phyloP scores from a whole-genome alignment of 2,888 invertebrate species.

The Cephus rjabovi region DNA sequence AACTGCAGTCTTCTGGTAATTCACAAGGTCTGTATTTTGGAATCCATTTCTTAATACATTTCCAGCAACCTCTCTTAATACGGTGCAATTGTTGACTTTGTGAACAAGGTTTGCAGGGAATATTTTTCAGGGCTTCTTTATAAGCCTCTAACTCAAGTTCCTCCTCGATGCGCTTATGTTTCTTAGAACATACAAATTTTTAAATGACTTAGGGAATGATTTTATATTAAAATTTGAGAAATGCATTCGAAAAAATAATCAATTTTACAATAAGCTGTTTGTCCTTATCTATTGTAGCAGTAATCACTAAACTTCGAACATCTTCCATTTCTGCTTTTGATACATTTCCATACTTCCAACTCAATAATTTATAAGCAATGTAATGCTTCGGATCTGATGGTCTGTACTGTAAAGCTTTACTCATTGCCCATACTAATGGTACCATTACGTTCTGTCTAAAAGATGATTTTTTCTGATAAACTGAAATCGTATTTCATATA shows the following conservation, averaged over 20 bases:
- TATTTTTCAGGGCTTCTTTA: conserved; percentile 5
- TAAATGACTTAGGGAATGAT: background rate
- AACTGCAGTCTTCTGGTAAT: conserved; percentile 12
- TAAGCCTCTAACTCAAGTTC: conserved; percentile 7
- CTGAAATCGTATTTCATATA: background rate
- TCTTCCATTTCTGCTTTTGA: conserved; percentile 25
- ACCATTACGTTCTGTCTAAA: conserved; percentile 42
- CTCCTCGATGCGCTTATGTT: background rate
- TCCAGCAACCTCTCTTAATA: conserved; percentile 17
- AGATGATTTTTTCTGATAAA: conserved; percentile 6
- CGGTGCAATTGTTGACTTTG: conserved; percentile 14
- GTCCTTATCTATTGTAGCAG: conserved; percentile 30
- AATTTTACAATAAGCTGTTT: conserved; percentile 21
- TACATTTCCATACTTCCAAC: conserved; percentile 42
- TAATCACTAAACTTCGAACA: conserved; percentile 25
- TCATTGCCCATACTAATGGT: conserved; percentile 49
- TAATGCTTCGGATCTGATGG: conserved; percentile 47
- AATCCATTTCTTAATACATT: conserved; percentile 18
- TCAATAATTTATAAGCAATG: conserved; percentile 42
- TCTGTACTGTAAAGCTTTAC: conserved; percentile 34
- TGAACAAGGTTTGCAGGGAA: conserved; percentile 13
- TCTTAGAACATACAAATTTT: background rate
- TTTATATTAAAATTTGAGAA: background rate
- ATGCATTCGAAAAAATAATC: background rate
- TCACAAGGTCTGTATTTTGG: conserved; percentile 14